Conservation (phyloP, 2,888 invertebrate genomes). For the Drosophila recens region DNA sequence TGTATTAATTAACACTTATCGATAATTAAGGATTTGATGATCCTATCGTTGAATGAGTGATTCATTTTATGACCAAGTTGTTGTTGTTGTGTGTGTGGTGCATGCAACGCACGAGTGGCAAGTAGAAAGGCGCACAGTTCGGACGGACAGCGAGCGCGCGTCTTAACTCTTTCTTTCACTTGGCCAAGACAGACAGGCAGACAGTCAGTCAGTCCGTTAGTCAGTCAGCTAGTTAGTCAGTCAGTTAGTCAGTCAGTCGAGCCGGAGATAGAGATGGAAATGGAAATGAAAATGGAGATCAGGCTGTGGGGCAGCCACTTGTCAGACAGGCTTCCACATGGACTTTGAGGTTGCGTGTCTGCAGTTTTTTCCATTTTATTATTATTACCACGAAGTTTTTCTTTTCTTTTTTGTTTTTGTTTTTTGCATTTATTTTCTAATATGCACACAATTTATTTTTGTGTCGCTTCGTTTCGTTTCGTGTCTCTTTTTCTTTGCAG, state of each 20-base stretch:
- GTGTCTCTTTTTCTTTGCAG: constrained; percentile 16
- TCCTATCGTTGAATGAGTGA: constrained; percentile 17
- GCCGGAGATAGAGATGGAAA: constrained; percentile 16
- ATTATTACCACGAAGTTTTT: constrained; percentile 26
- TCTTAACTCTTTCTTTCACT: constrained; percentile 73
- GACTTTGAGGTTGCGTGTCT: constrained; percentile 62
- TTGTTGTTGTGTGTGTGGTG: not conserved
- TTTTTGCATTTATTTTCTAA: constrained; percentile 54
- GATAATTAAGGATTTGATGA: constrained; percentile 23
- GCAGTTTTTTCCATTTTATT: constrained; percentile 18
- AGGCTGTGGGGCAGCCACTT: constrained; percentile 29
- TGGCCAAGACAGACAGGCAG: constrained; percentile 49
- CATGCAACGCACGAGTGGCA: constrained; percentile 35
- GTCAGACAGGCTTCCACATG: constrained; percentile 49
- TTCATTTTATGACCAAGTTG: not conserved
- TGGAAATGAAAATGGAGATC: constrained; percentile 15
- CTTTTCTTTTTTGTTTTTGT: constrained; percentile 28
- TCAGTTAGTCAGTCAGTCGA: constrained; percentile 13
- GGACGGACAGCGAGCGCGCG: not conserved
- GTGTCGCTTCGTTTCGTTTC: constrained; percentile 17
- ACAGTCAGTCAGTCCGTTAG: constrained; percentile 1
- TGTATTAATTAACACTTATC: constrained; percentile 4
- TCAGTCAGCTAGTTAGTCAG: too few relatives aligned
- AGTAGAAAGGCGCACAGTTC: constrained; percentile 47
- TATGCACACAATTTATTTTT: constrained; percentile 56